A percentile compares a stretch with the other conserved stretches of the same genome.
Conservation (phyloP, 2,888 invertebrate species). For the Thelaira solivaga region DNA sequence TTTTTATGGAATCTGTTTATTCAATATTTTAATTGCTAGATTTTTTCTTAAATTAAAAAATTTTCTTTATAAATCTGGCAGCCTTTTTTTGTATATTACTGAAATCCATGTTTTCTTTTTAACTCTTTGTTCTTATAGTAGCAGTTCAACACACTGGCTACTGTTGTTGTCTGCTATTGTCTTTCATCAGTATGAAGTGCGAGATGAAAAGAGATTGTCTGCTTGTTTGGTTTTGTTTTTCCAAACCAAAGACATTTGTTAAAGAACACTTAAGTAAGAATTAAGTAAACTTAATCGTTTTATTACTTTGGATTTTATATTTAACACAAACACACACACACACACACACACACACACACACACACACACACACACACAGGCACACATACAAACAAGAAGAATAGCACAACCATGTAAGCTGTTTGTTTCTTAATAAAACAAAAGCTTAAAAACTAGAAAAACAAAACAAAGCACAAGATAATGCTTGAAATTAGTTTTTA, state of each 20-base stretch:
- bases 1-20: too few species aligned
- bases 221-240: slow-evolving; percentile 31
- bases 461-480: too few species aligned
- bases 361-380: background rate
- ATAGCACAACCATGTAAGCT: slow-evolving; percentile 8
- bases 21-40: too few species aligned
- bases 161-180: slow-evolving; percentile 9
- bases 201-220: background rate
- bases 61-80: background rate
- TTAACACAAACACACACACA: slow-evolving; percentile 1
- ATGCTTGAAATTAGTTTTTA: too few species aligned
- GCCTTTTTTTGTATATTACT: background rate
- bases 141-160: slow-evolving; percentile 3
- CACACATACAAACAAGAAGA: background rate
- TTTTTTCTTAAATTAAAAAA: too few species aligned
- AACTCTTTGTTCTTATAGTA: background rate
- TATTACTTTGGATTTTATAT: slow-evolving; percentile 57
- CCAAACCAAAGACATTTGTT: slow-evolving; percentile 61
- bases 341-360: background rate
- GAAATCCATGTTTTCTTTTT: background rate
- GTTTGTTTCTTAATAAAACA: slow-evolving; percentile 7
- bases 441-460: background rate
- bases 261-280: slow-evolving; percentile 56
- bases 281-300: slow-evolving; percentile 58
- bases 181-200: background rate